A percentile compares a stretch with the other conserved stretches of the same genome.
Evolutionary conservation across 2,797 vertebrate species (phyloP).

Genomic region (Pseudochaenichthys georgianus): DNA sequence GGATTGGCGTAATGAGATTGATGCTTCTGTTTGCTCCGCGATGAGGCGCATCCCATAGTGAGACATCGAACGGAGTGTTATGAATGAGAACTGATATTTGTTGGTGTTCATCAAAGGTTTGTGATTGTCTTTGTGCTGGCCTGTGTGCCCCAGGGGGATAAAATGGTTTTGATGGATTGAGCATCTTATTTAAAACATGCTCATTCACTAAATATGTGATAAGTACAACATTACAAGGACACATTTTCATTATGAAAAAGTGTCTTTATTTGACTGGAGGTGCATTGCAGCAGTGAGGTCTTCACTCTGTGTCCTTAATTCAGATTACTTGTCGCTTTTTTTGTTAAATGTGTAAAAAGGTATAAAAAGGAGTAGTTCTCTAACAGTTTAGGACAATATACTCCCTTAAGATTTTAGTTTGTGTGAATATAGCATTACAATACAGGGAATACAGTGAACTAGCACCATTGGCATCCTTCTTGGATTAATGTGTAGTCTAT

Average conservation of each 20-base stretch:
- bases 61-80: too few relatives aligned
- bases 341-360: constrained; percentile 11
- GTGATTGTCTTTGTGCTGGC: background rate
- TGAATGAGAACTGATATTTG: constrained; percentile 14
- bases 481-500: background rate
- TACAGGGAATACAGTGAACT: background rate
- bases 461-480: background rate
- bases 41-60: too few relatives aligned
- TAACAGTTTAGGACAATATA: background rate
- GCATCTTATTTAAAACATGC: constrained; percentile 21
- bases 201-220: background rate
- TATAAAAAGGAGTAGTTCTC: background rate
- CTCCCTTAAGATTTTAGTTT: background rate
- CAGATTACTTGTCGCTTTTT: background rate
- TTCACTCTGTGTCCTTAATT: constrained; percentile 18
- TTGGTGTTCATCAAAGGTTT: constrained; percentile 5
- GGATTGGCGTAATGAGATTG: too few relatives aligned
- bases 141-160: background rate
- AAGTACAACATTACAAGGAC: constrained; percentile 24
- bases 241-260: constrained; percentile 7
- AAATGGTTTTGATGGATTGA: constrained; percentile 27
- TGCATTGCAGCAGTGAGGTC: constrained; percentile 19
- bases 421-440: background rate
- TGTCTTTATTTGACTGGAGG: constrained; percentile 22
- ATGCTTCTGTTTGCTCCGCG: too few relatives aligned